Percentiles rank a stretch among this genome's conserved stretches.
phyloP scores from a whole-genome alignment of 2,797 vertebrate genomes.

The Loris lydekkerianus region DNA sequence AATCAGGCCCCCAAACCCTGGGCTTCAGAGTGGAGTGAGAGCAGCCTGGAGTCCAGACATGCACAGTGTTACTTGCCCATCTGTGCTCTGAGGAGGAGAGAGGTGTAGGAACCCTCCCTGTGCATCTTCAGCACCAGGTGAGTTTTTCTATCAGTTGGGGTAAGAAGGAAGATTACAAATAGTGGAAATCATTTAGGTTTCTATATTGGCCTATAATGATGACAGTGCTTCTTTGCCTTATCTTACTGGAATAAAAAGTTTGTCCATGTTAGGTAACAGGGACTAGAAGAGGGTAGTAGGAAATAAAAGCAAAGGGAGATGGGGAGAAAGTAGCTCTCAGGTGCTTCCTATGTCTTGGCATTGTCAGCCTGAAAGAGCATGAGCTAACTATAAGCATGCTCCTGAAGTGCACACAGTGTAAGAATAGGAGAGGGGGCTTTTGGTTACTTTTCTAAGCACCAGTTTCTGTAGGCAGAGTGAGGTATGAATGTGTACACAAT shows the following conservation, averaged over 20 bases:
- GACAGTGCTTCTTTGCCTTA: background rate
- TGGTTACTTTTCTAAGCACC: background rate
- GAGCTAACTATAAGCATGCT: background rate
- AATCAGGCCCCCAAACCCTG: background rate
- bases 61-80: background rate
- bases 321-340: background rate
- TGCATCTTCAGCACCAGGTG: background rate
- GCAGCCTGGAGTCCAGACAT: background rate
- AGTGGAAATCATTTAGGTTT: background rate
- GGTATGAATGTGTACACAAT: background rate
- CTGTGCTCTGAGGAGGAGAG: background rate
- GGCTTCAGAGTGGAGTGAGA: background rate
- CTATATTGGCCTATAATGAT: background rate
- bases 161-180: background rate
- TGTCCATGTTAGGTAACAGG: background rate
- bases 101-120: background rate
- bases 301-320: background rate
- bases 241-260: background rate
- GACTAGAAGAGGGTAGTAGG: background rate
- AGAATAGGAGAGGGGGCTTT: background rate
- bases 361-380: background rate
- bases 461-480: background rate
- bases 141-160: background rate
- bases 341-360: background rate
- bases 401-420: background rate